These are phyloP conservation scores for Hyles lineata DNA, from an alignment of 2,888 invertebrate species.

Conservation along the genomic window DNA sequence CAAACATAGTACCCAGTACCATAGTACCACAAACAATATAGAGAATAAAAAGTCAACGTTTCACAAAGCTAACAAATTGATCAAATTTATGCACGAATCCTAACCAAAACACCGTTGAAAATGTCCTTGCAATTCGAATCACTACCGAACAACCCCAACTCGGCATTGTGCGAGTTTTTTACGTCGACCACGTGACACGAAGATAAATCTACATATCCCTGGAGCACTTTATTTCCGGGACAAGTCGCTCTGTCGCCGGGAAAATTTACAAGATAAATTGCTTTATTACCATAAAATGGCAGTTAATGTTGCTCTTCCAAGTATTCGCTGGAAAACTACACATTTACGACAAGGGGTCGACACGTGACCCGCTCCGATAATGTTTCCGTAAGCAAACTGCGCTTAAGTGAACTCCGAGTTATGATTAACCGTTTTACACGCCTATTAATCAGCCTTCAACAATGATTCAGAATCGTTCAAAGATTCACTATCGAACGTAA, in stretches of 20 bases:
- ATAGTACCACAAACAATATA: background rate
- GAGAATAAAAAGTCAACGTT: background rate
- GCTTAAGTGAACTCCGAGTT: conserved; percentile 16
- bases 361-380: conserved; percentile 63
- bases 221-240: conserved; percentile 77
- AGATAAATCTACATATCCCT: conserved; percentile 64
- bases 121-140: conserved; percentile 32
- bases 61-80: background rate
- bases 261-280: conserved; percentile 73
- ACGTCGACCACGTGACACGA: conserved; percentile 37
- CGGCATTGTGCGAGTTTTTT: conserved; percentile 36
- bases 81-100: background rate
- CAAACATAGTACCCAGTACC: too few species aligned
- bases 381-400: conserved; percentile 33
- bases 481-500: background rate
- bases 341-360: conserved; percentile 39
- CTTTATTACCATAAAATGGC: conserved; percentile 79
- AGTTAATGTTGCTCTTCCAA: conserved; percentile 55
- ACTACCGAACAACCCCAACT: conserved; percentile 32
- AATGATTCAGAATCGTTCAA: conserved; percentile 12
- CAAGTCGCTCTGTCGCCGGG: conserved; percentile 81
- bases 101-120: background rate
- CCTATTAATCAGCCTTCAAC: conserved; percentile 19
- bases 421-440: conserved; percentile 13
- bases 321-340: conserved; percentile 22